Conservation (phyloP, 2,888 invertebrate genomes). For the Dolichopus griseipennis region DNA sequence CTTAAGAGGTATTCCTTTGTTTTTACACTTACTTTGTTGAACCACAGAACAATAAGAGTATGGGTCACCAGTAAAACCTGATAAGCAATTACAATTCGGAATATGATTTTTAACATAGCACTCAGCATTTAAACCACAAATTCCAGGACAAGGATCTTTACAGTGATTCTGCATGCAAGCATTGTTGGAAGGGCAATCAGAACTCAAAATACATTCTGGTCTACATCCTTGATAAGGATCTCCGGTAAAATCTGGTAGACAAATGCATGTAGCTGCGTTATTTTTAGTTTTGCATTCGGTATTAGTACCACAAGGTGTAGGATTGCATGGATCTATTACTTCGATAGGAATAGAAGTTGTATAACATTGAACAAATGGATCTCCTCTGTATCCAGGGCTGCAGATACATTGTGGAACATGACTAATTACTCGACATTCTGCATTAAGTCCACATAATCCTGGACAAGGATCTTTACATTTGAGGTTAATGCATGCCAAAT, state of each 20-base stretch:
- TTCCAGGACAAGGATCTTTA: conserved; percentile 65
- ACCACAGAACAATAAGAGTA: conserved; percentile 47
- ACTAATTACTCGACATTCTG: conserved; percentile 61
- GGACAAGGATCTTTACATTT: conserved; percentile 67
- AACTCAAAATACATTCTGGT: conserved; percentile 63
- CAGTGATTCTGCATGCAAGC: conserved; percentile 68
- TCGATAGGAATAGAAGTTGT: conserved; percentile 43
- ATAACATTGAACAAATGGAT: conserved; percentile 59
- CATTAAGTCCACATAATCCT: conserved; percentile 61
- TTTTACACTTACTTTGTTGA: conserved; percentile 38
- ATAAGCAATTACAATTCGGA: conserved; percentile 57
- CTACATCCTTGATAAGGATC: conserved; percentile 70
- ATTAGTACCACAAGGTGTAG: conserved; percentile 64
- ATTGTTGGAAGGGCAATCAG: conserved; percentile 61
- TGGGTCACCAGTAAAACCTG: conserved; percentile 56
- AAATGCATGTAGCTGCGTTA: conserved; percentile 61
- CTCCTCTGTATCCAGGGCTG: conserved; percentile 54
- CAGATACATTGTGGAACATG: conserved; percentile 67
- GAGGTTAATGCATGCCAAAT: conserved; percentile 61
- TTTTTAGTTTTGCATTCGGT: conserved; percentile 60
- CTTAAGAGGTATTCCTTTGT: too few species aligned
- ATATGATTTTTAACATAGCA: conserved; percentile 64
- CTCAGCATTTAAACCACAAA: conserved; percentile 63
- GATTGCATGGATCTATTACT: conserved; percentile 54
- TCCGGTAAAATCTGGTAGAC: conserved; percentile 60